These are phyloP conservation scores for Octodonta nipae DNA, from an alignment of 2,888 invertebrate species.

Conservation along the genomic window DNA sequence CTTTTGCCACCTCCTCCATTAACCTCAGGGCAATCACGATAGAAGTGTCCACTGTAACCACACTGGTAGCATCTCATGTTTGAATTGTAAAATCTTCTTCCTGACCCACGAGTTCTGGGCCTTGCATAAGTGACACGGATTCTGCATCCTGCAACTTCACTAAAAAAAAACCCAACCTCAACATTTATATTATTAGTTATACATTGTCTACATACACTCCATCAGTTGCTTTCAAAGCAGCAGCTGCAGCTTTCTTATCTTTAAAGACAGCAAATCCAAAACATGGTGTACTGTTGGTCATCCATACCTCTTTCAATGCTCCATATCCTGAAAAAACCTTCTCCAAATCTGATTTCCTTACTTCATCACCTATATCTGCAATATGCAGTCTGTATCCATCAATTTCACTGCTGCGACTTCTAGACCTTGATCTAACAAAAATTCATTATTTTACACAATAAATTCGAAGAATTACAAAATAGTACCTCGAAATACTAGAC, in stretches of 20 bases:
- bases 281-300: slow-evolving; percentile 45
- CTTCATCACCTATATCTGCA: slow-evolving; percentile 41
- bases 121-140: slow-evolving; percentile 42
- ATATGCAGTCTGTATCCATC: slow-evolving; percentile 39
- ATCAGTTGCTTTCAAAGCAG: slow-evolving; percentile 36
- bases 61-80: slow-evolving; percentile 46
- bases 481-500: slow-evolving; percentile 14
- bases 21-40: slow-evolving; percentile 41
- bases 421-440: slow-evolving; percentile 27
- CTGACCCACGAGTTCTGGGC: slow-evolving; percentile 38
- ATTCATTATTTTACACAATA: neutral
- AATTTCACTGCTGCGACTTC: slow-evolving; percentile 30
- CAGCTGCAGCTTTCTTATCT: slow-evolving; percentile 40
- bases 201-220: slow-evolving; percentile 42
- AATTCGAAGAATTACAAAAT: slow-evolving; percentile 6
- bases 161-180: slow-evolving; percentile 19
- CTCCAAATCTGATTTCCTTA: slow-evolving; percentile 40
- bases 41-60: slow-evolving; percentile 45
- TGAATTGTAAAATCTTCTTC: slow-evolving; percentile 40
- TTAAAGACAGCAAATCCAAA: slow-evolving; percentile 48
- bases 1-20: slow-evolving; percentile 27
- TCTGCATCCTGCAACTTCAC: slow-evolving; percentile 39
- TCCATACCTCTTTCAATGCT: slow-evolving; percentile 42
- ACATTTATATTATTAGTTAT: neutral
- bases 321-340: slow-evolving; percentile 43